Percentiles rank a stretch among this genome's conserved stretches.
phyloP scores from a whole-genome alignment of 2,888 invertebrate species.

The Pandemis cinnamomeana region DNA sequence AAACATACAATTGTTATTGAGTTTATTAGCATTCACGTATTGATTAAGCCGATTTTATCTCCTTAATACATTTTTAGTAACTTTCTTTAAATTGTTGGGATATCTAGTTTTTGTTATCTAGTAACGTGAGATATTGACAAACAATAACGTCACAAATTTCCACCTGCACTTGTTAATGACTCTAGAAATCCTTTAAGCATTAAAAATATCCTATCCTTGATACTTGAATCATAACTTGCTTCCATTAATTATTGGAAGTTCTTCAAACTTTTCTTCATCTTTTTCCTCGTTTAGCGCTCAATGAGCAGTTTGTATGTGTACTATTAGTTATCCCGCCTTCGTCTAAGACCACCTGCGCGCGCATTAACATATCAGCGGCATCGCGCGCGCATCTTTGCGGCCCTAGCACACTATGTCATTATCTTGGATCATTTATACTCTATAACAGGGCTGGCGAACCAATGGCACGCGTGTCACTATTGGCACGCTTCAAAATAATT shows the following conservation, averaged over 20 bases:
- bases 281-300: neutral
- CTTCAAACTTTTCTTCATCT: neutral
- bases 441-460: too few species aligned
- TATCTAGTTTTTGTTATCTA: too few species aligned
- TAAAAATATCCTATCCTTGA: neutral
- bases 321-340: slow-evolving; percentile 26
- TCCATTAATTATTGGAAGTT: too few species aligned
- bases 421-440: too few species aligned
- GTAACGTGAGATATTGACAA: too few species aligned
- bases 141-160: neutral
- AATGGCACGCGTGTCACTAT: too few species aligned
- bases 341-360: slow-evolving; percentile 70
- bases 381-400: slow-evolving; percentile 9
- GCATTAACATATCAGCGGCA: slow-evolving; percentile 67
- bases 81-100: too few species aligned
- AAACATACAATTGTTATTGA: neutral
- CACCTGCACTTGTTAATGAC: neutral
- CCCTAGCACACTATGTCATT: neutral
- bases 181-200: neutral
- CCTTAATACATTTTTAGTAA: too few species aligned
- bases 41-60: neutral
- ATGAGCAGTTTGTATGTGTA: neutral
- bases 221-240: too few species aligned
- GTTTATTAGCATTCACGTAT: neutral
- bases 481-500: too few species aligned